A percentile compares a stretch with the other conserved stretches of the same genome.
These are phyloP conservation scores for Nestor notabilis DNA, from an alignment of 2,113 vertebrate species.

Conservation along the genomic window DNA sequence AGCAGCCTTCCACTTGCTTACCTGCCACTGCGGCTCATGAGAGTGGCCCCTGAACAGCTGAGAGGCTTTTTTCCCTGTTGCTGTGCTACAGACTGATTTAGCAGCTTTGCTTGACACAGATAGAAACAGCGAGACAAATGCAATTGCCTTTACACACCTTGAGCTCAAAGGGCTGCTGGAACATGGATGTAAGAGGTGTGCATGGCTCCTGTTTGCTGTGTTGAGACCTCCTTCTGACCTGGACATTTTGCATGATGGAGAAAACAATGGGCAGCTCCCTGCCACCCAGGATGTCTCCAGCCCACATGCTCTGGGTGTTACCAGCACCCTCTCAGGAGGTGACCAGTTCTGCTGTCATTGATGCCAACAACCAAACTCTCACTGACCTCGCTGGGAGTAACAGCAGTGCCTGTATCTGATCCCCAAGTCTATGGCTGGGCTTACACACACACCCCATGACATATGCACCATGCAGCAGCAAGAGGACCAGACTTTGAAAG, in stretches of 20 bases:
- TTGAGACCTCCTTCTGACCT: neutral
- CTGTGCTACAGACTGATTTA: slow-evolving; percentile 15
- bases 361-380: neutral
- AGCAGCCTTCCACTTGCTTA: neutral
- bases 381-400: neutral
- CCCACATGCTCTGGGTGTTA: fast-evolving
- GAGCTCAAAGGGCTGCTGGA: neutral
- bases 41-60: neutral
- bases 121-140: neutral
- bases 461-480: neutral
- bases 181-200: neutral
- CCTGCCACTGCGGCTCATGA: neutral
- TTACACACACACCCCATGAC: slow-evolving; percentile 25
- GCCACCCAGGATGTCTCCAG: fast-evolving
- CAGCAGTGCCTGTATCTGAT: neutral
- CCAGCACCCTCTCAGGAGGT: neutral
- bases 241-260: neutral
- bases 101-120: neutral
- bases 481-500: neutral
- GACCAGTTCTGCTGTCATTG: neutral
- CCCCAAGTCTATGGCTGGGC: neutral
- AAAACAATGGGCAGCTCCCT: neutral
- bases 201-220: neutral
- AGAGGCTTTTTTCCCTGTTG: neutral
- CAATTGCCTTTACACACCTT: neutral